Evolutionary conservation across 2,113 vertebrate genomes (phyloP), one percentile per base, ranked within the genome.

Genomic region (Fulmarus glacialis): DNA sequence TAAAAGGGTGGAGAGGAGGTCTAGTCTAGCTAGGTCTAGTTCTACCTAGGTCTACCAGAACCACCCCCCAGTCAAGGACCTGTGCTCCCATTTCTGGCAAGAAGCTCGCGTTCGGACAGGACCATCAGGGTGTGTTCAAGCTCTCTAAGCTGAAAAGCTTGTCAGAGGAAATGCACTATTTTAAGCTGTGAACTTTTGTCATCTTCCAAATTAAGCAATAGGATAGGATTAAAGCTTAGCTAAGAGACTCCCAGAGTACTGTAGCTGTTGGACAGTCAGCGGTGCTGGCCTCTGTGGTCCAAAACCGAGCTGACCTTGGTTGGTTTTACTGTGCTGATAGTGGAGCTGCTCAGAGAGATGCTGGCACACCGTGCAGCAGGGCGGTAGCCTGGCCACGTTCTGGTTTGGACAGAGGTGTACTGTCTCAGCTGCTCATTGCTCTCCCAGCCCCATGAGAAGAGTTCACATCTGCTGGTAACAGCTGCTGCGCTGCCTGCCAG

Each of bases 401-500:
- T 34, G 66, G 16, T 20, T 71, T 95, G 94, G 89, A 90, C 91
- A 87, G 77, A 73, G 77, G 3, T 58, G 60, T 67, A 62, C 93
- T 94, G 89, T 95, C 93, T 91, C 89, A 96, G 94, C 83, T 92
- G 87, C 81, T 96, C 64, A 20, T 94, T 94, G 87, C 89, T 89
- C 66, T 94, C 64, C 77, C 58, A 60, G 81, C 89, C 89, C 83
- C 93, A 64, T 15, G 80, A 90, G 95, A 63, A 84, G 68, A 68
- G 47, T 70, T 87, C 5, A 4, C 48, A 56, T 91, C 72, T 97
- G 92, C 88, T 83, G 82, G 45, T 86, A 52, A 81, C 86, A 94
- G 97, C 86, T 78, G 67, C 71, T 2, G 26, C 5, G 9, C 82
- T 0, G 83, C 86, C 83, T 92, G 94, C 94, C 92, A 79, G 83